Percentiles rank a stretch among this genome's conserved stretches.
phyloP scores from a whole-genome alignment of 30 jellyfish, hydroid and myxozoan genomes.

The Hydractinia symbiolongicarpus region DNA sequence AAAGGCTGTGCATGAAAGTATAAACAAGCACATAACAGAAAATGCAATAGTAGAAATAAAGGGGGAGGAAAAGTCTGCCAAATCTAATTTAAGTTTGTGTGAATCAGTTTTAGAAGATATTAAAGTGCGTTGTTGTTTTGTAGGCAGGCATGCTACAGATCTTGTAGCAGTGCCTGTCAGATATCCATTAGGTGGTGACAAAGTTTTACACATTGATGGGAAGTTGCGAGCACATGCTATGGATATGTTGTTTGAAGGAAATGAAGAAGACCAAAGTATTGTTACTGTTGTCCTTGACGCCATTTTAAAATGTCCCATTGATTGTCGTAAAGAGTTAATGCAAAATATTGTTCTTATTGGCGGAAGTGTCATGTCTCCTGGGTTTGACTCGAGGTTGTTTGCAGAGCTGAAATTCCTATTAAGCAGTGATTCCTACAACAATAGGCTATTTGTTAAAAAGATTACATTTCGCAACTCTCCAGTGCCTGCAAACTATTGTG shows the following conservation, averaged over 20 bases:
- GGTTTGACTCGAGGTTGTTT: slow-evolving; percentile 67
- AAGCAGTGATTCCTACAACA: slow-evolving; percentile 35
- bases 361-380: slow-evolving; percentile 86
- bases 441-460: slow-evolving; percentile 52
- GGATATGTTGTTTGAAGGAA: slow-evolving; percentile 67
- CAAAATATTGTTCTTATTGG: slow-evolving; percentile 83
- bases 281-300: slow-evolving; percentile 68
- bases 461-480: slow-evolving; percentile 61
- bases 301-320: slow-evolving; percentile 81
- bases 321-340: slow-evolving; percentile 72
- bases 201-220: slow-evolving; percentile 48
- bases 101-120: slow-evolving; percentile 62
- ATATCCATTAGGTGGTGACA: slow-evolving; percentile 49
- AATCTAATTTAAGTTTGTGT: slow-evolving; percentile 20
- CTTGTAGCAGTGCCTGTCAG: slow-evolving; percentile 52
- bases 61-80: slow-evolving; percentile 34
- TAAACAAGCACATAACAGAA: slow-evolving; percentile 37
- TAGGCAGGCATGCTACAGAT: slow-evolving; percentile 41
- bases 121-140: slow-evolving; percentile 72
- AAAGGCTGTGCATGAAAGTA: slow-evolving; percentile 39
- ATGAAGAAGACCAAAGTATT: slow-evolving; percentile 74
- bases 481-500: slow-evolving; percentile 69
- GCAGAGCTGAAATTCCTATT: slow-evolving; percentile 59
- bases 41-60: slow-evolving; percentile 20
- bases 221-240: slow-evolving; percentile 58